Evolutionary conservation across 2,797 vertebrate genomes (phyloP), one percentile per base, ranked within the genome.

Genomic region (Setipinna tenuifilis): DNA sequence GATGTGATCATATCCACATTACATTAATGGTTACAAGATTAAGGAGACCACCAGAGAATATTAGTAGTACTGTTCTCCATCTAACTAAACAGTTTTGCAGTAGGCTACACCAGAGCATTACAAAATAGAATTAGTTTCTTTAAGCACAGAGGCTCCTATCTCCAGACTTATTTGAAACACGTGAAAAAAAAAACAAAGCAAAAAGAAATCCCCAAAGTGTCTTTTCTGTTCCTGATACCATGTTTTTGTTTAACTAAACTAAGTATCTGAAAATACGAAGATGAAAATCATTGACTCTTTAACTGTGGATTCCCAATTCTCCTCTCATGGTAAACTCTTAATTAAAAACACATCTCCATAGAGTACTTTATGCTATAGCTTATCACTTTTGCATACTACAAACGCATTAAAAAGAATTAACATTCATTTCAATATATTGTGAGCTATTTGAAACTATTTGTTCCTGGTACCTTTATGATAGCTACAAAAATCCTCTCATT

Each of bases 1-100:
- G 68, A 35, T 75, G 28, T 75, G 31, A 75, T 75, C 68, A 75
- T 75, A 75, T 75, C 25, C 68, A 75, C 68, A 41, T 75, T 75
- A 75, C 14, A 35, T 35, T 41, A 75, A 75, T 75, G 28, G 68
- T 19, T 75, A 16, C 12, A 16, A 75, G 68, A 75, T 75, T 75
- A 35, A 35, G 68, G 28, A 19, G 68, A 75, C 68, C 68, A 75
- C 68, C 16, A 75, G 68, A 31, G 68, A 41, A 75, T 31, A 75
- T 19, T 75, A 75, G 68, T 75, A 28, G 17, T 35, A 31, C 68
- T 4, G 14, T 16, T 41, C 68, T 31, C 31, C 28, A 41, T 75
- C 28, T 75, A 35, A 75, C 68, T 35, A 28, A 16, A 19, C 14
- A 17, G 25, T 75, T 35, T 2, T 17, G 68, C 62, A 65, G 10